Evolutionary conservation across 1,140 invertebrate species (phyloP), one percentile per base, ranked within the genome.

Genomic region (Eumaeus atala): DNA sequence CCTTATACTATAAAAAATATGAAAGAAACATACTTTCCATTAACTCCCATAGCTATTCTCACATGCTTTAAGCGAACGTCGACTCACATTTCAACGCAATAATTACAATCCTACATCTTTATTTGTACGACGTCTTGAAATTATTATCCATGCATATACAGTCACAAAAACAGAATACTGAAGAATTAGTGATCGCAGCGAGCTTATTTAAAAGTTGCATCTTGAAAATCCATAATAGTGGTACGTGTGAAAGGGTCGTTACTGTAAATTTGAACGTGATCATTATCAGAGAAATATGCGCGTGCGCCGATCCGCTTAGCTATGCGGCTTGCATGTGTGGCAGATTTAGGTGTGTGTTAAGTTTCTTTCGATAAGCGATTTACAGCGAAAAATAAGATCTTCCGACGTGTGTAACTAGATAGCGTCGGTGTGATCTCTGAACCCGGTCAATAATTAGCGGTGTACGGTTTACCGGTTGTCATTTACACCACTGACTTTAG

Each of bases 201-300:
- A 6, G 21, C 21, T 50, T 16, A 28, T 50, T 50, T 35, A 50
- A 35, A 50, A 50, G 33, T 14, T 28, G 36, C 21, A n/a, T n/a
- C 3, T 16, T 16, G 12, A 50, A 53, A 53, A 53, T 42, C 51
- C 21, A 42, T 53, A 53, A 53, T 53, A 53, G 33, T 11, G 51
- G 51, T 53, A 53, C 67, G 70, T 66, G 69, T 72, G 63, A 66
- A 66, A 49, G 47, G 53, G 70, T 68, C 67, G 64, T 73, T 70
- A 73, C 62, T 58, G 67, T 73, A 67, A 67, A 67, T 64, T 67
- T 56, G 56, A 64, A 36, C 48, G 53, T 55, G 65, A 73, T 73
- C 60, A 59, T 63, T 68, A 73, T 70, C 59, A 62, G 51, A 57
- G 63, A 68, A 63, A 66, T 68, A 68, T 68, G 63, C 63, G 52